These are phyloP conservation scores for Drosophila ananassae DNA, from an alignment of 1,140 invertebrate species.

Conservation along the genomic window DNA sequence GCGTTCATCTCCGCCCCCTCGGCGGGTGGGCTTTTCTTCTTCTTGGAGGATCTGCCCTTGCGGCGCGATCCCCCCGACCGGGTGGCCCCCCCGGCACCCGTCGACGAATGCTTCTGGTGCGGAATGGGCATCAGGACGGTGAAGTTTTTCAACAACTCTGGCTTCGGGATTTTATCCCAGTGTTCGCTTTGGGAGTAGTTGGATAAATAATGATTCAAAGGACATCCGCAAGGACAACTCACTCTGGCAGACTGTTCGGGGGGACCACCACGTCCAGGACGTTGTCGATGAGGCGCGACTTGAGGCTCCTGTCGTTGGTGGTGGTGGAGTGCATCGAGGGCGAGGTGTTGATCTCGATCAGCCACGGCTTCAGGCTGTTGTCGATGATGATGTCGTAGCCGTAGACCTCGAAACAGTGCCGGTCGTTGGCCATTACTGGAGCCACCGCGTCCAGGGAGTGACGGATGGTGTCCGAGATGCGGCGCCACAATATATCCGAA, in stretches of 20 bases:
- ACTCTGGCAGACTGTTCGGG: slow-evolving; percentile 94
- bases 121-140: slow-evolving; percentile 43
- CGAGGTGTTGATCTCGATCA: slow-evolving; percentile 97
- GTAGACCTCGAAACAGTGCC: slow-evolving; percentile 95
- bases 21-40: neutral
- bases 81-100: neutral
- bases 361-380: slow-evolving; percentile 92
- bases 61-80: neutral
- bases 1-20: neutral
- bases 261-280: slow-evolving; percentile 96
- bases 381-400: slow-evolving; percentile 97
- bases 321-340: slow-evolving; percentile 97
- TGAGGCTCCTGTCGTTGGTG: slow-evolving; percentile 96
- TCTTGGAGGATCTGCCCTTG: slow-evolving; percentile 3
- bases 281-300: slow-evolving; percentile 97
- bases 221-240: slow-evolving; percentile 69
- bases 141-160: slow-evolving; percentile 52
- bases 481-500: slow-evolving; percentile 91
- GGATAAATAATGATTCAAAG: neutral
- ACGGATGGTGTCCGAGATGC: slow-evolving; percentile 94
- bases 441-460: slow-evolving; percentile 93
- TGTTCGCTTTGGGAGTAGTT: slow-evolving; percentile 38
- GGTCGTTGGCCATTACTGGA: slow-evolving; percentile 90
- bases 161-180: slow-evolving; percentile 56
- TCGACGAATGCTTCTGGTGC: neutral